Conservation (phyloP, 1,140 invertebrate species). For the Holcopasites calliopsidis region DNA sequence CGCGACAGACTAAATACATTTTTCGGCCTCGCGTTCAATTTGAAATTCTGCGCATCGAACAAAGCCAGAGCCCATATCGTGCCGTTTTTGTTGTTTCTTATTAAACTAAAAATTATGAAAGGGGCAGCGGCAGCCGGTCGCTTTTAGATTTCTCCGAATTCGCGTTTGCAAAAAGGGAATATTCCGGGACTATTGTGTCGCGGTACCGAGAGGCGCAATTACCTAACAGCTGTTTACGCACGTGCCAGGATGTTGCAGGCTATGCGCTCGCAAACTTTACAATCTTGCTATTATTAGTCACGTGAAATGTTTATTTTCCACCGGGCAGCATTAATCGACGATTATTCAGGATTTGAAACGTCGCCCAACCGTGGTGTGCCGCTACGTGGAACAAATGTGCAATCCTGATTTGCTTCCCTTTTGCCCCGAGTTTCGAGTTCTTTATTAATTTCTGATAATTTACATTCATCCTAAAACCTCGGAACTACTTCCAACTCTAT, state of each 20-base stretch:
- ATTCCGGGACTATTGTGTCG: constrained; percentile 62
- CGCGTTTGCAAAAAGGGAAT: constrained; percentile 55
- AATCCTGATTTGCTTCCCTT: not conserved
- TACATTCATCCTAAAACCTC: not conserved
- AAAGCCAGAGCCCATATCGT: too few relatives aligned
- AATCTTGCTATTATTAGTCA: constrained; percentile 74
- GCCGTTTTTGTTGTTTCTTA: too few relatives aligned
- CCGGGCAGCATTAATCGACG: not conserved
- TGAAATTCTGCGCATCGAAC: not conserved
- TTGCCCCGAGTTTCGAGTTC: not conserved
- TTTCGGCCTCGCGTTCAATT: constrained; percentile 16
- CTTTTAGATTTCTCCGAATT: constrained; percentile 37
- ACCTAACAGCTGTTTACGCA: constrained; percentile 74
- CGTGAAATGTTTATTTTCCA: constrained; percentile 26
- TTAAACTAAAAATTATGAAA: too few relatives aligned
- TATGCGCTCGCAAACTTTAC: constrained; percentile 58
- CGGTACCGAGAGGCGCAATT: constrained; percentile 51
- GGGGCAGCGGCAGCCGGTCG: too few relatives aligned
- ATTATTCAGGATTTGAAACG: not conserved
- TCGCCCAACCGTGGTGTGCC: not conserved
- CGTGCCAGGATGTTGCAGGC: constrained; percentile 77
- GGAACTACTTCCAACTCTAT: not conserved
- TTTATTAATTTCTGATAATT: not conserved
- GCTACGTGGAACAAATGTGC: not conserved
- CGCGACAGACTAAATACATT: constrained; percentile 44